Percentiles rank a stretch among this genome's conserved stretches.
Conservation (phyloP, 2,797 vertebrate species). For the Scleropages formosus region DNA sequence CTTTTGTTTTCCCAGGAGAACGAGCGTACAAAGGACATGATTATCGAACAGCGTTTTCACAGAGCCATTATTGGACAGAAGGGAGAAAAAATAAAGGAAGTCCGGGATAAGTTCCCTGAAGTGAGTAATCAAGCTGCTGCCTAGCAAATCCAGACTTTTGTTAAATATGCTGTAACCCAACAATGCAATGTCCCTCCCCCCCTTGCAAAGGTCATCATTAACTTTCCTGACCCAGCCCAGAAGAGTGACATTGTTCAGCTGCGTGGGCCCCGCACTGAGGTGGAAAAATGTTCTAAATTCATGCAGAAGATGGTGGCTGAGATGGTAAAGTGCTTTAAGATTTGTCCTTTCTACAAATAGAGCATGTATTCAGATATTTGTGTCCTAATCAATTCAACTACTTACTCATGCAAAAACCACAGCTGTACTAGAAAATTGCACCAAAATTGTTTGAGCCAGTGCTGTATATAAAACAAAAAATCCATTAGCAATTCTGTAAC, state of each 20-base stretch:
- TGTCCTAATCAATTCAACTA: background rate
- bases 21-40: constrained; percentile 98
- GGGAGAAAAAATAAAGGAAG: constrained; percentile 95
- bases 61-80: constrained; percentile 98
- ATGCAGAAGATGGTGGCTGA: constrained; percentile 97
- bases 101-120: constrained; percentile 97
- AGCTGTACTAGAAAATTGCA: background rate
- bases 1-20: constrained; percentile 78
- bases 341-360: background rate
- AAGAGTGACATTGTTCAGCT: constrained; percentile 97
- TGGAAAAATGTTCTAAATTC: constrained; percentile 96
- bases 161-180: background rate
- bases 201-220: constrained; percentile 86
- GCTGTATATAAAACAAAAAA: too few relatives aligned
- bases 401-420: background rate
- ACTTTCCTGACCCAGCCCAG: constrained; percentile 93
- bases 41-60: constrained; percentile 97
- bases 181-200: background rate
- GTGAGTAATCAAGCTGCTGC: constrained; percentile 55
- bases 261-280: constrained; percentile 89
- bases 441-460: too few relatives aligned
- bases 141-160: background rate
- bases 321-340: constrained; percentile 64
- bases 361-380: background rate
- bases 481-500: background rate